These are phyloP conservation scores for Choristoneura fumiferana DNA, from an alignment of 1,140 invertebrate species.

Conservation along the genomic window DNA sequence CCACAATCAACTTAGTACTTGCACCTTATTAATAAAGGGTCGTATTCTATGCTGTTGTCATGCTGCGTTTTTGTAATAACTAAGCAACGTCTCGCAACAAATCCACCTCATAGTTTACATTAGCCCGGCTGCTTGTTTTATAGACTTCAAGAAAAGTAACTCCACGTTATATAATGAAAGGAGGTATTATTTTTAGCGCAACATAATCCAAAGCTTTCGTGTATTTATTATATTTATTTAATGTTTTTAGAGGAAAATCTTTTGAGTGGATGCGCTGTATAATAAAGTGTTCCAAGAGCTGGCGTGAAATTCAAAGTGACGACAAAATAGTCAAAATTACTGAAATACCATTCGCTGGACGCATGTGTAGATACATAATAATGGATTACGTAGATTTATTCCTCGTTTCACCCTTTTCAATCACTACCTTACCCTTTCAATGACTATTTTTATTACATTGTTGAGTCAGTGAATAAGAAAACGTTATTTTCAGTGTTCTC, in stretches of 20 bases:
- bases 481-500: slow-evolving; percentile 1
- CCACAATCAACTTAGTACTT: too few relatives aligned
- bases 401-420: slow-evolving; percentile 1
- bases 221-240: slow-evolving; percentile 16
- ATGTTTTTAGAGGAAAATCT: slow-evolving; percentile 1
- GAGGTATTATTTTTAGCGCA: too few relatives aligned
- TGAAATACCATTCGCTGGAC: too few relatives aligned
- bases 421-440: not conserved
- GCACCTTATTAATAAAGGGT: too few relatives aligned
- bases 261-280: not conserved
- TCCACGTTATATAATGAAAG: too few relatives aligned
- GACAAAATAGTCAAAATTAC: not conserved
- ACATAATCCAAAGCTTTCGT: slow-evolving; percentile 6
- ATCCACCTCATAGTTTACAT: too few relatives aligned
- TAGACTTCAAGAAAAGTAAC: too few relatives aligned
- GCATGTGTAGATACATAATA: not conserved
- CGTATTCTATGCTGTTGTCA: too few relatives aligned
- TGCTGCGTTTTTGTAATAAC: too few relatives aligned
- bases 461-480: slow-evolving; percentile 10
- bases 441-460: slow-evolving; percentile 14
- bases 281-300: not conserved
- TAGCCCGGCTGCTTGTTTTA: too few relatives aligned
- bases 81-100: too few relatives aligned
- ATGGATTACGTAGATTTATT: slow-evolving; percentile 12
- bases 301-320: not conserved